Evolutionary conservation across 2,888 invertebrate genomes (phyloP).

Genomic region (Helicoverpa assulta): DNA sequence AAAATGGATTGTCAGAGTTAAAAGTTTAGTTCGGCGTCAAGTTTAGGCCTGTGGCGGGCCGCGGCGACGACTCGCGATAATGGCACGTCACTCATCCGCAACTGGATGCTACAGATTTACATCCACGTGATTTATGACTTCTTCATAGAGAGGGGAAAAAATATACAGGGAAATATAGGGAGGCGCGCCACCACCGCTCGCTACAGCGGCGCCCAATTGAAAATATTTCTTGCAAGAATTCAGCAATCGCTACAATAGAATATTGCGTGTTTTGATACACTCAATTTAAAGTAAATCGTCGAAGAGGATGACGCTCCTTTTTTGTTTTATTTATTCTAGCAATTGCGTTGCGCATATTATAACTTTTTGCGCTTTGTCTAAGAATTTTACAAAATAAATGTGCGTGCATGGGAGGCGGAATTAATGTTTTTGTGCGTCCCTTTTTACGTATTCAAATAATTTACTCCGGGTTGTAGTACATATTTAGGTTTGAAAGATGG

Average conservation of each 20-base stretch:
- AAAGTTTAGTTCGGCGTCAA: slow-evolving; percentile 74
- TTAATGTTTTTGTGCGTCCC: slow-evolving; percentile 59
- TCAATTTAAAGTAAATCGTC: slow-evolving; percentile 56
- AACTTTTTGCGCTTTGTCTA: slow-evolving; percentile 36
- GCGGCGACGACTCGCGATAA: slow-evolving; percentile 80
- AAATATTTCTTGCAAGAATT: slow-evolving; percentile 67
- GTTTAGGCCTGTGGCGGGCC: slow-evolving; percentile 78
- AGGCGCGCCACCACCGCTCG: slow-evolving; percentile 62
- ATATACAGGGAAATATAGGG: slow-evolving; percentile 81
- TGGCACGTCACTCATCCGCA: slow-evolving; percentile 89
- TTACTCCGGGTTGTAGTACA: slow-evolving; percentile 62
- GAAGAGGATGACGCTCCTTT: slow-evolving; percentile 35
- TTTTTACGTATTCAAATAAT: slow-evolving; percentile 62
- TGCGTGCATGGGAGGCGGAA: slow-evolving; percentile 51
- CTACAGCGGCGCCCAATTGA: slow-evolving; percentile 66
- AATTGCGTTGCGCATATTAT: slow-evolving; percentile 41
- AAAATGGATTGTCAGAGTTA: slow-evolving; percentile 70
- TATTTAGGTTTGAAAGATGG: slow-evolving; percentile 61
- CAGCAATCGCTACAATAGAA: slow-evolving; percentile 60
- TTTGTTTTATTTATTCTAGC: slow-evolving; percentile 51
- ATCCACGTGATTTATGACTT: slow-evolving; percentile 89
- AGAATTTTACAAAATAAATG: slow-evolving; percentile 56
- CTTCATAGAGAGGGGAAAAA: slow-evolving; percentile 88
- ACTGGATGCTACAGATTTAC: slow-evolving; percentile 89
- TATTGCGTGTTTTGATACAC: slow-evolving; percentile 49